These are phyloP conservation scores for Miichthys miiuy DNA, from an alignment of 2,797 vertebrate genomes.

Conservation along the genomic window DNA sequence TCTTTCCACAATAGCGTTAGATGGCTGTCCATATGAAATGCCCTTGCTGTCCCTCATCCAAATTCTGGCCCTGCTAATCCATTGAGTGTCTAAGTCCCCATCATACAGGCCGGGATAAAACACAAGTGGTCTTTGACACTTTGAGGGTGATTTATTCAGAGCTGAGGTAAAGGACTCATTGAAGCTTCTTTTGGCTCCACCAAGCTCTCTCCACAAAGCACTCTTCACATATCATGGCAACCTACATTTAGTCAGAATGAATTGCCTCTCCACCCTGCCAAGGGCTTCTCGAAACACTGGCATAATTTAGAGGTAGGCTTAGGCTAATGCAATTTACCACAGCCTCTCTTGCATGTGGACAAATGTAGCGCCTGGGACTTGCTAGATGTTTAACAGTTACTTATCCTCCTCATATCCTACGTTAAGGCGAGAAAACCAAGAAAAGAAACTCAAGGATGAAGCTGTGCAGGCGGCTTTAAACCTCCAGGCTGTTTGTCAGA, in stretches of 20 bases:
- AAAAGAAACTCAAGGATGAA: slow-evolving; percentile 22
- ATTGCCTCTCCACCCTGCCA: slow-evolving; percentile 72
- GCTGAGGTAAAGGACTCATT: slow-evolving; percentile 71
- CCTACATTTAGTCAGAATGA: slow-evolving; percentile 75
- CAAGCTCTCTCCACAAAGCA: slow-evolving; percentile 69
- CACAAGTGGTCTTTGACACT: slow-evolving; percentile 71
- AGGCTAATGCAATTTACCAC: slow-evolving; percentile 61
- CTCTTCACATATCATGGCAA: slow-evolving; percentile 74
- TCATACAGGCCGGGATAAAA: slow-evolving; percentile 60
- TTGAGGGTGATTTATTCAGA: slow-evolving; percentile 71
- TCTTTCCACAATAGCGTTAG: slow-evolving; percentile 61
- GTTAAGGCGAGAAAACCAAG: slow-evolving; percentile 11
- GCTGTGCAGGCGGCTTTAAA: slow-evolving; percentile 34
- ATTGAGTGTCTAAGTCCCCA: slow-evolving; percentile 45
- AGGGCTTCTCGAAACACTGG: slow-evolving; percentile 68
- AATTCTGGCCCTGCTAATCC: slow-evolving; percentile 60
- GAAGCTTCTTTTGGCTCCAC: slow-evolving; percentile 70
- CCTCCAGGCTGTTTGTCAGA: slow-evolving; percentile 48
- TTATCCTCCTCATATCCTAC: slow-evolving; percentile 24
- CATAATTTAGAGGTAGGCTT: slow-evolving; percentile 70
- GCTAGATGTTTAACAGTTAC: slow-evolving; percentile 47
- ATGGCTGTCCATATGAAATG: slow-evolving; percentile 72
- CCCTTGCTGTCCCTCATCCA: slow-evolving; percentile 62
- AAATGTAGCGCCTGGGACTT: slow-evolving; percentile 24
- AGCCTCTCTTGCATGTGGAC: slow-evolving; percentile 32